Percentiles rank a stretch among this genome's conserved stretches.
These are phyloP conservation scores for Heliconius ismenius DNA, from an alignment of 2,888 invertebrate genomes.

Conservation along the genomic window DNA sequence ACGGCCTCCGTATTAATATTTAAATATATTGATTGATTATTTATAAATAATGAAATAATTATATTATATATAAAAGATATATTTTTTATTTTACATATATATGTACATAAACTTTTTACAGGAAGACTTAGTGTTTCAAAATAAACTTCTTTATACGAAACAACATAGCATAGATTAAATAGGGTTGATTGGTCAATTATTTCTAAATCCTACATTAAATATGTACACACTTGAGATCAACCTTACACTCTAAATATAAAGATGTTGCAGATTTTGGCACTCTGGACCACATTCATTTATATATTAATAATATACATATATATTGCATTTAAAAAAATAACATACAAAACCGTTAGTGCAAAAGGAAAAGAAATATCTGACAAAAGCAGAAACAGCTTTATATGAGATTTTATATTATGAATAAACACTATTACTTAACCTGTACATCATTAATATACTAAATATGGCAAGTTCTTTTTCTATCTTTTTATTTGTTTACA, in stretches of 20 bases:
- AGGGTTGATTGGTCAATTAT: conserved; percentile 50
- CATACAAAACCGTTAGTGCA: neutral
- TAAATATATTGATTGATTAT: conserved; percentile 18
- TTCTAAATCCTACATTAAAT: conserved; percentile 48
- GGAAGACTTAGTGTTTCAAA: neutral
- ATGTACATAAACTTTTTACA: neutral
- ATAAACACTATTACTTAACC: conserved; percentile 23
- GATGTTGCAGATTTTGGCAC: conserved; percentile 80
- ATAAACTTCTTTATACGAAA: neutral
- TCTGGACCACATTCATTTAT: conserved; percentile 69
- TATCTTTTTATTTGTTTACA: neutral
- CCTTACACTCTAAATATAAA: conserved; percentile 69
- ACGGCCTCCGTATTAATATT: conserved; percentile 4
- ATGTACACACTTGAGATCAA: conserved; percentile 80
- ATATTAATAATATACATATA: conserved; percentile 34
- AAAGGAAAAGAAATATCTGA: neutral
- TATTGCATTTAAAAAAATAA: conserved; percentile 40
- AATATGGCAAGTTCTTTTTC: conserved; percentile 43
- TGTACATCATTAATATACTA: conserved; percentile 51
- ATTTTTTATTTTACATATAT: neutral
- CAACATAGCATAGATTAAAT: neutral
- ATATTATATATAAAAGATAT: neutral
- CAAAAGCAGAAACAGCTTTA: conserved; percentile 21
- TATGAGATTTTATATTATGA: conserved; percentile 19
- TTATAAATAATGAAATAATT: conserved; percentile 5